Conservation (phyloP, 2,888 invertebrate species). For the Stenodema calcarata region DNA sequence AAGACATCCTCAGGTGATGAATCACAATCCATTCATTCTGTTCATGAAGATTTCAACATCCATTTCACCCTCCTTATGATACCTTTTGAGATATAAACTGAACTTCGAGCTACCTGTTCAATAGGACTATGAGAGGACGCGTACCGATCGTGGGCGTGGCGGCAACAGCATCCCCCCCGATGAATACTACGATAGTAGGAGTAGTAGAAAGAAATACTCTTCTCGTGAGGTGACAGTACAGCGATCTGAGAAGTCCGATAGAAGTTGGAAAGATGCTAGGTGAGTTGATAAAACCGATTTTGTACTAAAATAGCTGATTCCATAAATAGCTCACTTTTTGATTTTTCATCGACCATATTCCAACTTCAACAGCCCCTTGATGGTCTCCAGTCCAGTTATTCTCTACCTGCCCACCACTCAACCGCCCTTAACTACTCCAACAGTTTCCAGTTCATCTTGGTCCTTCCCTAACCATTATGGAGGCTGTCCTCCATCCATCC, state of each 20-base stretch:
- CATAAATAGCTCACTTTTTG: no score
- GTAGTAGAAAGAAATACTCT: slow-evolving; percentile 60
- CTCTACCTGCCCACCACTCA: no score
- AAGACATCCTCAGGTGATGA: slow-evolving; percentile 35
- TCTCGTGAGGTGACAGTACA: slow-evolving; percentile 80
- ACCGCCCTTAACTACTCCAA: no score
- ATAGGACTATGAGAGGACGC: slow-evolving; percentile 7
- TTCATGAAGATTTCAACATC: not conserved
- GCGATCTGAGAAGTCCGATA: slow-evolving; percentile 62
- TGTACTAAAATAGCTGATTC: no score
- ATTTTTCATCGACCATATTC: no score
- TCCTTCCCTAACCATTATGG: no score
- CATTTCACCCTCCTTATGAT: no score
- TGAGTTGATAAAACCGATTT: not conserved
- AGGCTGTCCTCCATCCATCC: no score
- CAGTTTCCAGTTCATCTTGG: no score
- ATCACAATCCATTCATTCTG: not conserved
- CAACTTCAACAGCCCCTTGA: no score
- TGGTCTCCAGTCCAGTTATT: no score
- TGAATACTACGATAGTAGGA: slow-evolving; percentile 50
- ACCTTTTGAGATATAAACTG: not conserved
- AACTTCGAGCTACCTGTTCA: not conserved
- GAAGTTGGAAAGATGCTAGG: slow-evolving; percentile 29
- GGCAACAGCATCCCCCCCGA: slow-evolving; percentile 48
- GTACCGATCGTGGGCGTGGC: slow-evolving; percentile 26